Evolutionary conservation across 2,797 vertebrate genomes (phyloP).

Genomic region (Garrulus glandarius): DNA sequence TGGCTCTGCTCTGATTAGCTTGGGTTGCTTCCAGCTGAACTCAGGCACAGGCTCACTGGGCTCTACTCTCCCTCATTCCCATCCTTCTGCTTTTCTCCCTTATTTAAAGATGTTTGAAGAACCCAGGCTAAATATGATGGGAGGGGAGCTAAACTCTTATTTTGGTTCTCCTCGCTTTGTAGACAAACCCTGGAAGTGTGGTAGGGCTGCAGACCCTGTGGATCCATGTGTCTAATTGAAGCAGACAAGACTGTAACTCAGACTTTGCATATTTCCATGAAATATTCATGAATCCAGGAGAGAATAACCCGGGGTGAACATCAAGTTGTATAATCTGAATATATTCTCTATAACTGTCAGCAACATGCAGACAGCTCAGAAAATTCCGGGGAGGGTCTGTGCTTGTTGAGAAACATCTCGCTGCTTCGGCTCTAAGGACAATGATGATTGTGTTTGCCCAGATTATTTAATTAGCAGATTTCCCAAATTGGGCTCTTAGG

Average conservation of each 20-base stretch:
- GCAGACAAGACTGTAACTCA: not conserved
- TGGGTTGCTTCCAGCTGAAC: not conserved
- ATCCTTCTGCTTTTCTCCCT: not conserved
- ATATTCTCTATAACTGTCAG: not conserved
- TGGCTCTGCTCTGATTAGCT: not conserved
- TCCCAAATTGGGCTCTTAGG: not conserved
- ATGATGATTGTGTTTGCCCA: not conserved
- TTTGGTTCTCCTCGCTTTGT: not conserved
- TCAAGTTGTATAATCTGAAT: not conserved
- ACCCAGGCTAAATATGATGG: not conserved
- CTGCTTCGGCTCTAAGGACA: not conserved
- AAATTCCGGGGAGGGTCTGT: not conserved
- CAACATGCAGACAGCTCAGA: not conserved
- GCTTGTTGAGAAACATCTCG: not conserved
- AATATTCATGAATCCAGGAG: slow-evolving; percentile 24
- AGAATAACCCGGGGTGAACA: slow-evolving; percentile 31
- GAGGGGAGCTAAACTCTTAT: not conserved
- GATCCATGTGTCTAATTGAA: not conserved
- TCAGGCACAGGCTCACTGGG: not conserved
- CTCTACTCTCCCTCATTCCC: not conserved
- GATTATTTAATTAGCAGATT: slow-evolving; percentile 9
- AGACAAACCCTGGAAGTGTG: not conserved
- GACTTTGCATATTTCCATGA: not conserved
- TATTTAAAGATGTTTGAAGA: not conserved
- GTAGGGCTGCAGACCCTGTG: not conserved